These are phyloP conservation scores for Acestrorhynchus altus DNA, from an alignment of 2,797 vertebrate species.

Conservation along the genomic window DNA sequence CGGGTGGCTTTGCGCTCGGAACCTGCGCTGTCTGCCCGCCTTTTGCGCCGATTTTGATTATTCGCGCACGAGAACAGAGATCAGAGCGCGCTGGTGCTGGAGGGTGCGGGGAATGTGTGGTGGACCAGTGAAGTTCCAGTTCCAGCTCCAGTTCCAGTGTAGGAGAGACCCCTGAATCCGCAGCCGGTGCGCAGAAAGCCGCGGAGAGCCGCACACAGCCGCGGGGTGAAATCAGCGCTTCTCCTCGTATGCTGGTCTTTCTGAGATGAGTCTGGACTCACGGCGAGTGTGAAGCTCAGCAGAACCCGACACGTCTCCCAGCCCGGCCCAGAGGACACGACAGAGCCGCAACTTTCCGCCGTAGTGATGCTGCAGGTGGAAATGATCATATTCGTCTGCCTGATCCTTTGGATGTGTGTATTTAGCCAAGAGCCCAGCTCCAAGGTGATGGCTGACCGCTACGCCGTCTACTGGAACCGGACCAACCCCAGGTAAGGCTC, in stretches of 20 bases:
- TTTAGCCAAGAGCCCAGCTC: conserved; percentile 94
- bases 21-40: no score
- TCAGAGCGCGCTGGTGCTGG: no score
- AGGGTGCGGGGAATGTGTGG: conserved; percentile 22
- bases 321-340: conserved; percentile 64
- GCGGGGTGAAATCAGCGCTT: background rate
- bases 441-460: conserved; percentile 97
- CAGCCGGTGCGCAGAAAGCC: no score
- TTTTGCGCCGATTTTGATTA: no score
- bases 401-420: conserved; percentile 93
- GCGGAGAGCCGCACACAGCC: no score
- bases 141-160: no score
- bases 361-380: conserved; percentile 96
- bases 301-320: background rate
- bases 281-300: conserved; percentile 30
- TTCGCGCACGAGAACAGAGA: no score
- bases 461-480: conserved; percentile 98
- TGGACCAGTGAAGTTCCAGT: conserved; percentile 7
- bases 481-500: conserved; percentile 96
- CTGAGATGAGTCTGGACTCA: conserved; percentile 23
- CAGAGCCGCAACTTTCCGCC: conserved; percentile 69
- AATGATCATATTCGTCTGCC: conserved; percentile 90
- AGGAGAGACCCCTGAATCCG: conserved; percentile 8
- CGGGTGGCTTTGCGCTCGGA: no score
- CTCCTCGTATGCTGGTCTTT: background rate